Evolutionary conservation across 2,797 vertebrate species (phyloP).

Genomic region (Botia kubotai): DNA sequence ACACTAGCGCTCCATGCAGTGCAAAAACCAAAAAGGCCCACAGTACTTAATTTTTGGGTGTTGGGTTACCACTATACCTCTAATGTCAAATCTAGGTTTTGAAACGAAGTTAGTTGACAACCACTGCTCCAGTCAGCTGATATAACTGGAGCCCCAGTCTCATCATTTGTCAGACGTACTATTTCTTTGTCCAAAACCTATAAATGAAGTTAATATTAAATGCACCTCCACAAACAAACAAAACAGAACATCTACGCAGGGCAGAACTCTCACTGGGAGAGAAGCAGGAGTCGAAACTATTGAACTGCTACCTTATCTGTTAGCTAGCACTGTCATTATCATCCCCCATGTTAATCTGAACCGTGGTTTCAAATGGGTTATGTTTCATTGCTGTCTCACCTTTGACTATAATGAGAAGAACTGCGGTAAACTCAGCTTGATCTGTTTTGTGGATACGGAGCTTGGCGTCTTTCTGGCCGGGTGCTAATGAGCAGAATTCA

Average conservation of each 20-base stretch:
- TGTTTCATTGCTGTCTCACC: not conserved
- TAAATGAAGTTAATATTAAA: not conserved
- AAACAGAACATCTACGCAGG: not conserved
- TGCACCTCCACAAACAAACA: not conserved
- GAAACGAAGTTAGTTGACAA: too few relatives aligned
- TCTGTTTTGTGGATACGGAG: not conserved
- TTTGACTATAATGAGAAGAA: constrained; percentile 4
- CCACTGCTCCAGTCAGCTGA: too few relatives aligned
- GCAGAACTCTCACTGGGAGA: not conserved
- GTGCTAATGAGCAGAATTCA: constrained; percentile 22
- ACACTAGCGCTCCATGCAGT: too few relatives aligned
- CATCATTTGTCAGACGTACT: not conserved
- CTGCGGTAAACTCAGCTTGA: not conserved
- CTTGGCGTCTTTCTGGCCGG: constrained; percentile 17
- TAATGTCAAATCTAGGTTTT: too few relatives aligned
- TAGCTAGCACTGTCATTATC: not conserved
- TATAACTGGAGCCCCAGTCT: not conserved
- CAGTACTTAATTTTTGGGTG: too few relatives aligned
- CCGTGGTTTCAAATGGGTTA: not conserved
- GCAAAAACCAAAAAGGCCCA: too few relatives aligned
- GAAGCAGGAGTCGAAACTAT: not conserved
- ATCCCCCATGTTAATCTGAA: not conserved
- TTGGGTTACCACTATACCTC: too few relatives aligned
- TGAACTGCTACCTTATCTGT: not conserved
- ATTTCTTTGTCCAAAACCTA: not conserved